These are phyloP conservation scores for Diadumene lineata DNA, from an alignment of 92 coral and sea anemone species.

Conservation along the genomic window DNA sequence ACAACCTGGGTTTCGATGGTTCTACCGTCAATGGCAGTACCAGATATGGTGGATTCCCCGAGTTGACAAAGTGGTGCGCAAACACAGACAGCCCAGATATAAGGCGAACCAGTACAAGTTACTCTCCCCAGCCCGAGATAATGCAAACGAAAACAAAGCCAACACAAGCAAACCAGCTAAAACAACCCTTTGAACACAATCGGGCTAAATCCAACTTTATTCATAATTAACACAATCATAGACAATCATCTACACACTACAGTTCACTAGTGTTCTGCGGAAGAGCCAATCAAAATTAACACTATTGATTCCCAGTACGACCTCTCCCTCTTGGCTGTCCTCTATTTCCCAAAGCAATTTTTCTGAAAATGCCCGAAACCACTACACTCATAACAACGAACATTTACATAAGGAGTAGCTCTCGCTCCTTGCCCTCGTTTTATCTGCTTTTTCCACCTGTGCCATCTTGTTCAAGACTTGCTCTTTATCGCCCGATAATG, in stretches of 20 bases:
- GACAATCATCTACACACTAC: background rate
- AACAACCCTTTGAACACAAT: background rate
- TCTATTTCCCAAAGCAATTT: background rate
- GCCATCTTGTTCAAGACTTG: constrained; percentile 20
- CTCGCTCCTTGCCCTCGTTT: constrained; percentile 11
- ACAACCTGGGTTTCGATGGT: constrained; percentile 28
- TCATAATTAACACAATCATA: background rate
- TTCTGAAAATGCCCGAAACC: constrained; percentile 7
- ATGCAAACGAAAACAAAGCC: background rate
- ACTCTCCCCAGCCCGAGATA: constrained; percentile 11
- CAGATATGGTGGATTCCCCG: constrained; percentile 6
- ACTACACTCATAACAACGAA: constrained; percentile 1
- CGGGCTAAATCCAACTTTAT: background rate
- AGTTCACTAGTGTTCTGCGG: background rate
- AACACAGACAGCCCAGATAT: constrained; percentile 14
- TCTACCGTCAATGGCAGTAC: constrained; percentile 32
- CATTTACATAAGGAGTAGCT: constrained; percentile 6
- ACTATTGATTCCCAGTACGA: background rate
- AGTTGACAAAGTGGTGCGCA: constrained; percentile 5
- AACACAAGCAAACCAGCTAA: background rate
- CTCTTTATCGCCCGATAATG: constrained; percentile 15
- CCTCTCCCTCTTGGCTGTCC: background rate
- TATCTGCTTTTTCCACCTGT: constrained; percentile 27
- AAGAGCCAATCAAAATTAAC: background rate
- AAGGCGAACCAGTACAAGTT: constrained; percentile 9